Evolutionary conservation across 2,888 invertebrate genomes (phyloP).

Genomic region (Rotaria socialis): DNA sequence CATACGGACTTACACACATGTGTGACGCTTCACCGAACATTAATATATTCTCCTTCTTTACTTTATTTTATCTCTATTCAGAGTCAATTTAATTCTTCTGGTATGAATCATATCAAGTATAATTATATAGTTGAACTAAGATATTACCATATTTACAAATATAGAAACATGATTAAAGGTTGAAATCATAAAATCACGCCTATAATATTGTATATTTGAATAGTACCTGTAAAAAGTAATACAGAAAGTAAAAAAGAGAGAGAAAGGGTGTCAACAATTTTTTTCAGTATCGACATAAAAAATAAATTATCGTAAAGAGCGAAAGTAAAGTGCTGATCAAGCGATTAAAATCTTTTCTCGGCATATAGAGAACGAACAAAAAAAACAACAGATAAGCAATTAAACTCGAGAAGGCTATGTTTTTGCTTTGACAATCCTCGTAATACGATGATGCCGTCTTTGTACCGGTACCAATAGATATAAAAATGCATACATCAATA

Average conservation of each 20-base stretch:
- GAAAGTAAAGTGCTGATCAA: neutral
- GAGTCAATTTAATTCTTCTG: neutral
- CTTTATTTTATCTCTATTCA: neutral
- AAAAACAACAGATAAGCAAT: neutral
- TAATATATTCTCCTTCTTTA: neutral
- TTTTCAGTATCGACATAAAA: neutral
- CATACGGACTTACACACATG: too few species aligned
- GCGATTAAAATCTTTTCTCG: neutral
- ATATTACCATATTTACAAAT: neutral
- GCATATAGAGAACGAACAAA: neutral
- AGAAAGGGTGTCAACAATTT: neutral
- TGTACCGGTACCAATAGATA: neutral
- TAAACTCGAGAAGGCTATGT: neutral
- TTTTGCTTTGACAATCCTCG: neutral
- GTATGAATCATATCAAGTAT: neutral
- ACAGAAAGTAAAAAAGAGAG: neutral
- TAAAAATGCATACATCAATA: neutral
- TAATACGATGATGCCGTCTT: neutral
- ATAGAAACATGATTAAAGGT: neutral
- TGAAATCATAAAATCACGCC: neutral
- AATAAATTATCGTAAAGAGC: neutral
- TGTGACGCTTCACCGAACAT: conserved; percentile 13
- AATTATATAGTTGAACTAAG: neutral
- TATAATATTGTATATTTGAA: neutral
- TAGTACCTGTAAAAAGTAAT: neutral